phyloP scores from a whole-genome alignment of 2,797 vertebrate species.

The Hemitrygon akajei region DNA sequence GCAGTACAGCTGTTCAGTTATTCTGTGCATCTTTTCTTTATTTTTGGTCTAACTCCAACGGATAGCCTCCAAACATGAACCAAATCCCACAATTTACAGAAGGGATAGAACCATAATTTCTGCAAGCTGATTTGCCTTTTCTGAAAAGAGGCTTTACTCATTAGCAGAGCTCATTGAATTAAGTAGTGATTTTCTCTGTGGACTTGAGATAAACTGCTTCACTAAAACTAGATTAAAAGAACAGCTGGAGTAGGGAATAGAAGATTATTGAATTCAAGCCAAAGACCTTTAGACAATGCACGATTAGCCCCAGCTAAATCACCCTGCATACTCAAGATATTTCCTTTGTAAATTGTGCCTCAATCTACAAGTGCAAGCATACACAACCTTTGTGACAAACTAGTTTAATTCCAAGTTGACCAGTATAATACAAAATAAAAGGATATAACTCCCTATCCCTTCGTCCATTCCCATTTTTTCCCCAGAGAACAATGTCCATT shows the following conservation, averaged over 20 bases:
- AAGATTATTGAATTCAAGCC: background rate
- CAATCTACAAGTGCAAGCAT: background rate
- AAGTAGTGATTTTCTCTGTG: slow-evolving; percentile 20
- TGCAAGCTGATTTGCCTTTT: background rate
- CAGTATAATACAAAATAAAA: background rate
- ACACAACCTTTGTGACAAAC: background rate
- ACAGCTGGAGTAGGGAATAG: slow-evolving; percentile 22
- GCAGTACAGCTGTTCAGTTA: background rate
- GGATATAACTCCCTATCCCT: no score
- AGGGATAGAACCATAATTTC: background rate
- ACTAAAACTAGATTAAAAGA: slow-evolving; percentile 36
- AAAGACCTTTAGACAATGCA: slow-evolving; percentile 2
- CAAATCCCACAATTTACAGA: background rate
- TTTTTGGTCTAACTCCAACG: background rate
- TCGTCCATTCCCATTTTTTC: background rate
- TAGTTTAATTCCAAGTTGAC: background rate
- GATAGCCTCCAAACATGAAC: background rate
- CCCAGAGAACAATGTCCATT: background rate
- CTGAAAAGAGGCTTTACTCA: slow-evolving; percentile 8
- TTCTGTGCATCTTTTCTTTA: background rate
- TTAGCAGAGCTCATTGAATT: slow-evolving; percentile 35
- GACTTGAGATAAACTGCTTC: slow-evolving; percentile 35
- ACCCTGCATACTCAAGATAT: background rate
- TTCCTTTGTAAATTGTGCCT: background rate
- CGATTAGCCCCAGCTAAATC: slow-evolving; percentile 3